These are phyloP conservation scores for Lasiurus borealis DNA, from an alignment of 2,113 vertebrate genomes.

Conservation along the genomic window DNA sequence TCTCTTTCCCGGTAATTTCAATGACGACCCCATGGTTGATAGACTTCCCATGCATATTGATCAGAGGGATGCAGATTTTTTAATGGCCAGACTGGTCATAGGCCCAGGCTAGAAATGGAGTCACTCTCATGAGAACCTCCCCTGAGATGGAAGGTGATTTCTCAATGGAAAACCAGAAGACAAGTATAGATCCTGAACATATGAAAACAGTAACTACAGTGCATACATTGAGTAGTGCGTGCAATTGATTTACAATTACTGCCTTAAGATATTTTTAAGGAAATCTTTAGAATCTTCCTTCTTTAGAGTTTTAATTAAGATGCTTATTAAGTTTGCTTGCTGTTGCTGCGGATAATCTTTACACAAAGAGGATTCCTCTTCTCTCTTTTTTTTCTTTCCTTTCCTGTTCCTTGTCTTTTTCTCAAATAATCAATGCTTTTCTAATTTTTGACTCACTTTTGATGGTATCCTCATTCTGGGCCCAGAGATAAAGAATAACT, in stretches of 20 bases:
- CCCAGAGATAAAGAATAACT: not conserved
- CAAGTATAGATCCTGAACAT: not conserved
- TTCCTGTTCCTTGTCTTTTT: not conserved
- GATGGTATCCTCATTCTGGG: not conserved
- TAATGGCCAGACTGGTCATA: too few relatives aligned
- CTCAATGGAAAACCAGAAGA: conserved; percentile 32
- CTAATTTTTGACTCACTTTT: conserved; percentile 45
- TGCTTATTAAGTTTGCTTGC: not conserved
- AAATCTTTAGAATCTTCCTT: not conserved
- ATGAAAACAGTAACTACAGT: not conserved
- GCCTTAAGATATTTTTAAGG: not conserved
- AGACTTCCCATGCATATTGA: not conserved
- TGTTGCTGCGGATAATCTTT: not conserved
- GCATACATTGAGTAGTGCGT: not conserved
- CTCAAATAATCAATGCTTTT: not conserved
- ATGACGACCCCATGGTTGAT: not conserved
- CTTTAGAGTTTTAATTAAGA: not conserved
- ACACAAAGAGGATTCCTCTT: not conserved
- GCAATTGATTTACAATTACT: not conserved
- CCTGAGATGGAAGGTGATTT: not conserved
- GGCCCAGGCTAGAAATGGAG: not conserved
- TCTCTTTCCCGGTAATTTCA: not conserved
- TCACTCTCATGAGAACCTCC: not conserved
- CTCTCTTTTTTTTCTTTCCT: not conserved
- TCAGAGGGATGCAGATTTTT: not conserved